phyloP scores from a whole-genome alignment of 2,113 vertebrate species.

The Thymallus thymallus region DNA sequence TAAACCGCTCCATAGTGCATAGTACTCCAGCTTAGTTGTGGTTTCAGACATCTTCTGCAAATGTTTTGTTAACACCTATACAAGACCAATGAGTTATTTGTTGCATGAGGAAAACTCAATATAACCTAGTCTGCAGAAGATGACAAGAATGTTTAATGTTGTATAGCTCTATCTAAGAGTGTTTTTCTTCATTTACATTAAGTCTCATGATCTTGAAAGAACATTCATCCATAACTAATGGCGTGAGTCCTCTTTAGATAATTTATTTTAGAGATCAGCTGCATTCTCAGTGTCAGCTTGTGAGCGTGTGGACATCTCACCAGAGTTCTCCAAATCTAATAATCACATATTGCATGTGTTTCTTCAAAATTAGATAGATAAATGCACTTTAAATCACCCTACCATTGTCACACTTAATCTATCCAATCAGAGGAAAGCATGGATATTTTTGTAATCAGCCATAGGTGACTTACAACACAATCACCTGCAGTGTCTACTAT shows the following conservation, averaged over 20 bases:
- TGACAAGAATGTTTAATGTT: too few relatives aligned
- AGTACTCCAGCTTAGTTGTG: neutral
- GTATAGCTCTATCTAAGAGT: neutral
- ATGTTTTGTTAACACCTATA: too few relatives aligned
- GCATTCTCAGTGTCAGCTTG: neutral
- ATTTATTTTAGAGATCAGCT: neutral
- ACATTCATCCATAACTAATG: neutral
- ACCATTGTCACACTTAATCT: neutral
- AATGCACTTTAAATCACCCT: neutral
- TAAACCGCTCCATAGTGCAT: neutral
- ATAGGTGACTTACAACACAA: too few relatives aligned
- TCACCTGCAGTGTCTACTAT: constrained; percentile 31
- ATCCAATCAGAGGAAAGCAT: constrained; percentile 19
- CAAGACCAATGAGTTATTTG: neutral
- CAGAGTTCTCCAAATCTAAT: constrained; percentile 7
- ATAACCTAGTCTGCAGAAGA: neutral
- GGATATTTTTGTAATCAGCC: constrained; percentile 14
- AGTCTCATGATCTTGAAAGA: neutral
- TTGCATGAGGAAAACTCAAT: neutral
- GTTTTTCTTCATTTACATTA: neutral
- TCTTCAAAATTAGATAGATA: constrained; percentile 8
- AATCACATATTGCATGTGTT: constrained; percentile 20
- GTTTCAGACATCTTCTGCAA: neutral
- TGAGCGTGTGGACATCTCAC: neutral
- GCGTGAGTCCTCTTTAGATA: neutral